These are phyloP conservation scores for Leptosomus discolor DNA, from an alignment of 2,113 vertebrate genomes.

Conservation along the genomic window DNA sequence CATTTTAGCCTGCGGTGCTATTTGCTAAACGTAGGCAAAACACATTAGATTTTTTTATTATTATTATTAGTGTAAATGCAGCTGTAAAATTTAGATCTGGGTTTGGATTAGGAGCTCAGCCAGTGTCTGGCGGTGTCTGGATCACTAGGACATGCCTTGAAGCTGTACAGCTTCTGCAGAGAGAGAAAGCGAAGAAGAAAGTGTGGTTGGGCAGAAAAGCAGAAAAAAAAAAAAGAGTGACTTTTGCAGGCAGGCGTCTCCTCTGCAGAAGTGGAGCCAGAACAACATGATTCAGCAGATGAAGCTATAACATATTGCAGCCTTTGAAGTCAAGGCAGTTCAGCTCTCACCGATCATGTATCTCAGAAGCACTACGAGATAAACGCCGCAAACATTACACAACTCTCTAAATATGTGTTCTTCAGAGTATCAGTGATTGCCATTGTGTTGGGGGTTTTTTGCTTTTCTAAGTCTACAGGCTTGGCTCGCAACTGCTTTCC, in stretches of 20 bases:
- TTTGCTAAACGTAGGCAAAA: not conserved
- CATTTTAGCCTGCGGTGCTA: not conserved
- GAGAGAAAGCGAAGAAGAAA: not conserved
- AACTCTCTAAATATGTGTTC: not conserved
- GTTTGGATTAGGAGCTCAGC: not conserved
- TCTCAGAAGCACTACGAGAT: not conserved
- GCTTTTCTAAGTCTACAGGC: not conserved
- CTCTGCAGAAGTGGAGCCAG: not conserved
- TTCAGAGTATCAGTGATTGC: not conserved
- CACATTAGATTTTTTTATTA: not conserved
- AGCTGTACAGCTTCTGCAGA: not conserved
- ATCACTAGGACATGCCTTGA: not conserved
- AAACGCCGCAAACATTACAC: not conserved
- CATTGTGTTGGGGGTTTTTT: not conserved
- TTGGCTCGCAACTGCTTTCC: not conserved
- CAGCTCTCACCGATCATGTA: accelerated
- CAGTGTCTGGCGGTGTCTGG: not conserved
- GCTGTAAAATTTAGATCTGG: not conserved
- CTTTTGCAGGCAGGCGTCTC: not conserved
- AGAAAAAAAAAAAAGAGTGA: not conserved
- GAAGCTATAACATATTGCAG: not conserved
- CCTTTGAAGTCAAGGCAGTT: not conserved
- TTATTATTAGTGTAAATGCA: not conserved
- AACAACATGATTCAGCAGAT: not conserved
- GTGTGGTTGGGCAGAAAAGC: not conserved